Conservation (phyloP, 1,140 invertebrate species). For the Zaprionus ghesquierei region DNA sequence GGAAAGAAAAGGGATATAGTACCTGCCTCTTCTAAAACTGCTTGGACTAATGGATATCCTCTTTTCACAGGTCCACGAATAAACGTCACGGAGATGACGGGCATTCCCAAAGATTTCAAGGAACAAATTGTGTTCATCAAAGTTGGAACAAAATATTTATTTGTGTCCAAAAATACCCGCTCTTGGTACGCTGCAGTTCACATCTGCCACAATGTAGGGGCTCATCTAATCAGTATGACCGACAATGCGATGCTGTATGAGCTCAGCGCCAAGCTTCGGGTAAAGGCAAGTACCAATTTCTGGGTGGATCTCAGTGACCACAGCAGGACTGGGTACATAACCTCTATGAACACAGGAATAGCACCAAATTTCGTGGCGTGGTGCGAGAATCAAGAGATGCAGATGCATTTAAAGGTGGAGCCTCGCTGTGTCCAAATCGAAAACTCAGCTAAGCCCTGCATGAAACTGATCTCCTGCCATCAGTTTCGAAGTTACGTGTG, state of each 20-base stretch:
- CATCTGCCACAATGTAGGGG: background rate
- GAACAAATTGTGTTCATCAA: background rate
- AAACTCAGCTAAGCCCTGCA: background rate
- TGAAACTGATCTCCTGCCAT: constrained; percentile 3
- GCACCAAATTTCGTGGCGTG: background rate
- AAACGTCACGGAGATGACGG: background rate
- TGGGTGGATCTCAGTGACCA: constrained; percentile 26
- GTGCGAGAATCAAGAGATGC: background rate
- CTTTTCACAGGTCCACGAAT: background rate
- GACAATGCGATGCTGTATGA: background rate
- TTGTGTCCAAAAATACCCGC: background rate
- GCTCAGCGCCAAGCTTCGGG: background rate
- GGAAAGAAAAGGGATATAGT: background rate
- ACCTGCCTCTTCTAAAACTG: too few species aligned
- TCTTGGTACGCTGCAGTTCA: constrained; percentile 10
- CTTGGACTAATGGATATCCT: background rate
- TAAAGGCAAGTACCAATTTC: background rate
- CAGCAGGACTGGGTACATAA: background rate
- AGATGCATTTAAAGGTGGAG: too few species aligned
- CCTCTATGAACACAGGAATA: constrained; percentile 10
- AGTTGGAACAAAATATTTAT: constrained; percentile 4
- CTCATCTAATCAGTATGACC: constrained; percentile 1
- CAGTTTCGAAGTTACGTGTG: background rate
- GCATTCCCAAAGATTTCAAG: background rate
- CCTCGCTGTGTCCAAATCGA: constrained; percentile 5